Evolutionary conservation across 2,888 invertebrate genomes (phyloP), one percentile per base, ranked within the genome.

Genomic region (Osmoderma eremita): DNA sequence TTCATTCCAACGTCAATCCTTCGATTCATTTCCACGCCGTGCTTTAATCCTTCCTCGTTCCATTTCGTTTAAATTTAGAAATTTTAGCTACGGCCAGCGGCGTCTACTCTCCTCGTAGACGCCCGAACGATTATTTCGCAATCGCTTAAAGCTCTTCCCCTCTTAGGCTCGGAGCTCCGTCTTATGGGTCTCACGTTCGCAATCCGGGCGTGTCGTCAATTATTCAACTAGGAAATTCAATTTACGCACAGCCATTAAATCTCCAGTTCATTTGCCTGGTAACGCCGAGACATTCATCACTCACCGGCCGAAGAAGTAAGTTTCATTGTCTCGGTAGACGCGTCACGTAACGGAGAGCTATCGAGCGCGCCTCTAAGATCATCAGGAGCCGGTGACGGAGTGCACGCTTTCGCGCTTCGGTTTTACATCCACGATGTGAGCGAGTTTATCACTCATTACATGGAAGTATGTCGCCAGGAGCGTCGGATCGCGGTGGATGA

Each of bases 191-290:
- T 45, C 45, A 45, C 58, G 58, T 61, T 56, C 41, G 41, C 22
- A 48, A 42, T 45, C 58, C 30, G 69, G 71, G 73, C 76, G 74
- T 76, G 76, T 73, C 77, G 74, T 72, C 71, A 76, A 75, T 77
- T 75, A 75, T 75, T 77, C 78, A 77, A 76, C 73, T 75, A 76
- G 78, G 77, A 78, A 78, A 78, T 78, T 78, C 77, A 78, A 78
- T 78, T 77, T 78, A 73, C 76, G 73, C 76, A 73, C 68, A 68
- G 72, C 75, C 71, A 76, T 78, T 77, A 76, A 73, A 75, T 73
- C 58, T 61, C 72, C 73, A 75, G 77, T 75, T 78, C 77, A 75
- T 77, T 78, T 78, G 75, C 76, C 76, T 77, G 76, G 39, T 77
- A 76, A 77, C 72, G 36, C 42, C 15, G 18, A 17, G 69, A 69